Evolutionary conservation across 2,113 vertebrate genomes (phyloP).

Genomic region (Odobenus rosmarus): DNA sequence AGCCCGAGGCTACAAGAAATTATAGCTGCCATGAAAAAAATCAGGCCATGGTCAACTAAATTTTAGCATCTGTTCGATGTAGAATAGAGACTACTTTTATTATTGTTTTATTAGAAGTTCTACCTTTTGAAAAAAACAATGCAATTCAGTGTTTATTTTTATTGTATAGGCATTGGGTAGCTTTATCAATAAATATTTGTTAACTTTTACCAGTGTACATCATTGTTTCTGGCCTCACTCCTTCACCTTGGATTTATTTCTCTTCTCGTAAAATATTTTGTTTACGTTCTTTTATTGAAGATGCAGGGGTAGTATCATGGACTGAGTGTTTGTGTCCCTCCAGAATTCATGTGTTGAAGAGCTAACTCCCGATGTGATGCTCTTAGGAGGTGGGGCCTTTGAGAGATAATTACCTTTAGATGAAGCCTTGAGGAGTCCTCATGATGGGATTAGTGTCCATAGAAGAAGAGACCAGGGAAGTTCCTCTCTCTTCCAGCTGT

Average conservation of each 20-base stretch:
- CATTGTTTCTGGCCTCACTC: background rate
- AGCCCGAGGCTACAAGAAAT: background rate
- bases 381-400: background rate
- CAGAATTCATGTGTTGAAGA: background rate
- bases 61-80: background rate
- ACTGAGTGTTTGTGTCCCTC: background rate
- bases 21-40: background rate
- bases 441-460: background rate
- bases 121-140: background rate
- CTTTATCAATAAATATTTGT: background rate
- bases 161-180: background rate
- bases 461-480: background rate
- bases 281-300: background rate
- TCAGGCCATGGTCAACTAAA: background rate
- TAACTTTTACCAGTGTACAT: background rate
- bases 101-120: background rate
- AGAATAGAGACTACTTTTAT: slow-evolving; percentile 38
- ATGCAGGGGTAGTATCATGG: background rate
- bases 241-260: background rate
- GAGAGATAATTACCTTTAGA: background rate
- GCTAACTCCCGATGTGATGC: background rate
- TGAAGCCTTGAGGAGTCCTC: background rate
- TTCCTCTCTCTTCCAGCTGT: background rate
- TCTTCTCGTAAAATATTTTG: background rate
- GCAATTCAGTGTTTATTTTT: background rate